Percentiles rank a stretch among this genome's conserved stretches.
Conservation (phyloP, 2,113 vertebrate genomes). For the Aythya baeri region DNA sequence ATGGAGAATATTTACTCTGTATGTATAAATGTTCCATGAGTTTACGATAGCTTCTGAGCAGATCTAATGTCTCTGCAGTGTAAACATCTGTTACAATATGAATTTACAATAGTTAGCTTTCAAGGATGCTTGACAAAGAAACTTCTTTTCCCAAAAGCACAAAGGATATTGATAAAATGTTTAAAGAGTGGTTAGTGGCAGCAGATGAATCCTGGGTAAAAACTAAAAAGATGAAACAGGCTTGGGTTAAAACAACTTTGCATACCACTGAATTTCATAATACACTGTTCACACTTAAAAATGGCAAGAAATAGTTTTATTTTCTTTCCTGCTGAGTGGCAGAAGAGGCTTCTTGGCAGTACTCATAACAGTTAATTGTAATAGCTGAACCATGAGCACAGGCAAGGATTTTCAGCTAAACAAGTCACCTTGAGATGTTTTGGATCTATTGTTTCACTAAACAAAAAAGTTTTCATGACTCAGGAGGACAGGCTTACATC, state of each 20-base stretch:
- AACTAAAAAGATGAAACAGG: not conserved
- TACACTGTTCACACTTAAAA: not conserved
- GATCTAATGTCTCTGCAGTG: not conserved
- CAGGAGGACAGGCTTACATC: not conserved
- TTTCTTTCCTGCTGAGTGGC: not conserved
- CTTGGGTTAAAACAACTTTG: not conserved
- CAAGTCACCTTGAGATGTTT: not conserved
- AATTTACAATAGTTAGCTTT: not conserved
- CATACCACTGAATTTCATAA: not conserved
- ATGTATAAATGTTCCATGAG: not conserved
- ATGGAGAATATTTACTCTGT: not conserved
- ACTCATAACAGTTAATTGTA: not conserved
- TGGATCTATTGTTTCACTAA: not conserved
- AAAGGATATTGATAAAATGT: not conserved
- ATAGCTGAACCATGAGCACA: not conserved
- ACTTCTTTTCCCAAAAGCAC: not conserved
- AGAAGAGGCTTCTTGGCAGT: not conserved
- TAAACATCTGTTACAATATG: not conserved
- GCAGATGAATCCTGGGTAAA: not conserved
- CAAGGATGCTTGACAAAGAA: not conserved
- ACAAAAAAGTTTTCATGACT: not conserved
- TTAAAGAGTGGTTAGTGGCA: not conserved
- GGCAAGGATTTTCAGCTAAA: conserved; percentile 9
- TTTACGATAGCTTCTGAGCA: not conserved
- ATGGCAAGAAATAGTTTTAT: not conserved